These are phyloP conservation scores for Microcebus lehilahytsara DNA, from an alignment of 2,113 vertebrate genomes.

Conservation along the genomic window DNA sequence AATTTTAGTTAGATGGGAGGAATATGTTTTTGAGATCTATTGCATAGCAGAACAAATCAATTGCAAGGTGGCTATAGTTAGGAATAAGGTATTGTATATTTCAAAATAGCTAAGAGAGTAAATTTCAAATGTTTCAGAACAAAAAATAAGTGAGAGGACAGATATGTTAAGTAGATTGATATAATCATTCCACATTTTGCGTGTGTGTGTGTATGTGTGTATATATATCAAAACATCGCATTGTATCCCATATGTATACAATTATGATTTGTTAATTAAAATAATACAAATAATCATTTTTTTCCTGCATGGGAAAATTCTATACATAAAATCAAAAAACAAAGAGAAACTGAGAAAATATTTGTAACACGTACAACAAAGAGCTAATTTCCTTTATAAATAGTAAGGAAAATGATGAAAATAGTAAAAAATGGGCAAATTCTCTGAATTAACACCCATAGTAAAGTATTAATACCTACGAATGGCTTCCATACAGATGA, in stretches of 20 bases:
- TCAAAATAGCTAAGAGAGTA: background rate
- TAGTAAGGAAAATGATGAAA: slow-evolving; percentile 11
- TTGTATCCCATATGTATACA: background rate
- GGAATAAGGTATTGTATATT: background rate
- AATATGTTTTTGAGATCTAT: background rate
- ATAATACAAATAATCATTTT: background rate
- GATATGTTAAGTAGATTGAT: background rate
- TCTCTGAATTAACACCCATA: background rate
- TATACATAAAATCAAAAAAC: background rate
- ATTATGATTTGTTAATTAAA: background rate
- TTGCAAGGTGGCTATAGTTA: background rate
- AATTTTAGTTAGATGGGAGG: background rate
- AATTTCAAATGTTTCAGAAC: background rate
- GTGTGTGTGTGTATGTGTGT: too few species aligned
- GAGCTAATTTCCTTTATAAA: background rate
- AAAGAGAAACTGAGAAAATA: background rate
- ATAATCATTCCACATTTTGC: background rate
- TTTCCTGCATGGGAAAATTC: background rate
- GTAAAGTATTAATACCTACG: background rate
- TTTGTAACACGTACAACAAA: background rate
- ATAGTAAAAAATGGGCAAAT: background rate
- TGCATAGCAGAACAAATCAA: background rate
- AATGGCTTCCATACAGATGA: background rate
- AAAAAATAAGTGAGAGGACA: background rate
- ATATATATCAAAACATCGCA: background rate